Evolutionary conservation across 2,113 vertebrate genomes (phyloP).

Genomic region (Caranx melampygus): DNA sequence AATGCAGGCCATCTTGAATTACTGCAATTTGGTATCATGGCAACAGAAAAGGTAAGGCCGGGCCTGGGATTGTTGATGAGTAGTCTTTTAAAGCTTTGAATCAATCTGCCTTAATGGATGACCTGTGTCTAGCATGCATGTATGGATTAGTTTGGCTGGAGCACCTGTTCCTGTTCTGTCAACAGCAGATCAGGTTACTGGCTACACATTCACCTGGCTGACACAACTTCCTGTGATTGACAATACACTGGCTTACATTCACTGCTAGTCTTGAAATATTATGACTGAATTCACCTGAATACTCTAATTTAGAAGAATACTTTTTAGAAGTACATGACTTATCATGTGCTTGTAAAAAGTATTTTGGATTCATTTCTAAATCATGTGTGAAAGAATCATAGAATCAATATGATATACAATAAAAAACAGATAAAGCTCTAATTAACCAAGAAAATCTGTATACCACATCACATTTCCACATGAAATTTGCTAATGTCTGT

Average conservation of each 20-base stretch:
- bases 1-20: constrained; percentile 69
- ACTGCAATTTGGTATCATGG: constrained; percentile 79
- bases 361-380: neutral
- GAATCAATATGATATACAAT: constrained; percentile 24
- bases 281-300: neutral
- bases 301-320: neutral
- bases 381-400: neutral
- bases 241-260: constrained; percentile 38
- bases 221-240: constrained; percentile 78
- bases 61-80: constrained; percentile 67
- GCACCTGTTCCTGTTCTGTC: constrained; percentile 85
- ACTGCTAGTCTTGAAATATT: neutral
- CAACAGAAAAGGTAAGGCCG: constrained; percentile 69
- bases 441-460: constrained; percentile 27
- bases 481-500: neutral
- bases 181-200: constrained; percentile 84
- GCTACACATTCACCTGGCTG: constrained; percentile 63
- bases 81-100: constrained; percentile 70
- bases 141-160: constrained; percentile 82
- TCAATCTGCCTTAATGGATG: constrained; percentile 79
- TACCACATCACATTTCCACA: constrained; percentile 31
- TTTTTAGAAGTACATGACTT: too few species aligned
- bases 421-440: constrained; percentile 37
- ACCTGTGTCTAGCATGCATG: constrained; percentile 74
- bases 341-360: neutral